Conservation (phyloP, 2,797 vertebrate genomes). For the Hephaestus fuliginosus region DNA sequence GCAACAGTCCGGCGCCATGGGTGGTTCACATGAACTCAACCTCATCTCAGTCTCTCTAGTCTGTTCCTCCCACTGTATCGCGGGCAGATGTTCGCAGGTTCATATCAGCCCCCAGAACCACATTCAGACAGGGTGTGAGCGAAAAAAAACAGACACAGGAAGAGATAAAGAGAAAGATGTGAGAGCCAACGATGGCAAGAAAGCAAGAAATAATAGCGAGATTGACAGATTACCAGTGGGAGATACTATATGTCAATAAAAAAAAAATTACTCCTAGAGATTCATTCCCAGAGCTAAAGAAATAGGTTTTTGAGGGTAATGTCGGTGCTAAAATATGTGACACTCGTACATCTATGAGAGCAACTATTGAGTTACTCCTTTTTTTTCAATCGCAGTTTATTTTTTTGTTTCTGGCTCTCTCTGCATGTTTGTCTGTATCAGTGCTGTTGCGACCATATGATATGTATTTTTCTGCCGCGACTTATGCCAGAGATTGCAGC, state of each 20-base stretch:
- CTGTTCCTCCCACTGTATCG: constrained; percentile 70
- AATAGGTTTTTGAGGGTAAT: constrained; percentile 29
- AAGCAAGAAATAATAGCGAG: constrained; percentile 69
- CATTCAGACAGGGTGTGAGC: constrained; percentile 60
- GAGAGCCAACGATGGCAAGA: constrained; percentile 56
- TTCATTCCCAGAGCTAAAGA: constrained; percentile 30
- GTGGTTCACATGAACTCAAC: constrained; percentile 80
- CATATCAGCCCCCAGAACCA: constrained; percentile 66
- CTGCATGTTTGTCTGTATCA: constrained; percentile 57
- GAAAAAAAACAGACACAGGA: constrained; percentile 55
- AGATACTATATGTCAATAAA: constrained; percentile 65
- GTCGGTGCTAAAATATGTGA: constrained; percentile 36
- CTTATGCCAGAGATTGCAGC: constrained; percentile 77
- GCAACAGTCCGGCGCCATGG: constrained; percentile 77
- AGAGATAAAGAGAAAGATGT: constrained; percentile 63
- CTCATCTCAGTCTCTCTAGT: constrained; percentile 73
- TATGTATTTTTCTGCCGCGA: constrained; percentile 75
- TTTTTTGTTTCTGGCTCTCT: constrained; percentile 32
- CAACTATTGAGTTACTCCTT: constrained; percentile 25
- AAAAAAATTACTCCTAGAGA: constrained; percentile 37
- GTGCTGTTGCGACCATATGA: constrained; percentile 69
- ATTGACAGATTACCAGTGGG: constrained; percentile 74
- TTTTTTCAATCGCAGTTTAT: constrained; percentile 11
- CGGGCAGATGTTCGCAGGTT: constrained; percentile 80
- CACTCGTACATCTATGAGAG: constrained; percentile 22